These are phyloP conservation scores for Otocyon megalotis DNA, from an alignment of 2,113 vertebrate species.

Conservation along the genomic window DNA sequence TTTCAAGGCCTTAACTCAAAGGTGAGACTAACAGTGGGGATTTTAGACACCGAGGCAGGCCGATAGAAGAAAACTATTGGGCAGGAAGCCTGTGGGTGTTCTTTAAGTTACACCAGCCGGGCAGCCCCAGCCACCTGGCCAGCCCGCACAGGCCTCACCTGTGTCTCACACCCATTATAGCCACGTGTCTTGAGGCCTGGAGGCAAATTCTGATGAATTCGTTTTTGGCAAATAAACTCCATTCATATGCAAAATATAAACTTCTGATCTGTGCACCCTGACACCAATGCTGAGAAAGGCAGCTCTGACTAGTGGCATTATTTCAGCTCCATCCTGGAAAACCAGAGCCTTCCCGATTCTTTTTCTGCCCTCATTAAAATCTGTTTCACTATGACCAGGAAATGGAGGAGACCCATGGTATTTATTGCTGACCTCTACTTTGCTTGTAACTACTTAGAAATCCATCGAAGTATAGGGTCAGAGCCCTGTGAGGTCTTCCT, in stretches of 20 bases:
- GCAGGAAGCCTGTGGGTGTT: neutral
- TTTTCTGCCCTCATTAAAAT: neutral
- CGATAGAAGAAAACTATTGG: neutral
- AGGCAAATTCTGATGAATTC: slow-evolving; percentile 57
- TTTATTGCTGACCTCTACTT: neutral
- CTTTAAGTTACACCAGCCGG: neutral
- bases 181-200: neutral
- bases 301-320: slow-evolving; percentile 29
- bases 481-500: neutral
- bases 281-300: slow-evolving; percentile 44
- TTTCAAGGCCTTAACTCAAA: neutral
- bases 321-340: slow-evolving; percentile 23
- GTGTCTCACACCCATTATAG: neutral
- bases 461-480: neutral
- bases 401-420: neutral
- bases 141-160: neutral
- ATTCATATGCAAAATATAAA: slow-evolving; percentile 35
- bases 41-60: neutral
- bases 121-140: neutral
- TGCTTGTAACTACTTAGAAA: neutral
- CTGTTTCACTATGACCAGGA: neutral
- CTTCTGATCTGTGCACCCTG: neutral
- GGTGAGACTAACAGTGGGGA: neutral
- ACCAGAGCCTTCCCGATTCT: neutral
- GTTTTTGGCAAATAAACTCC: slow-evolving; percentile 57